These are phyloP conservation scores for Cerceris ruficornis DNA, from an alignment of 2,888 invertebrate genomes.

Conservation along the genomic window DNA sequence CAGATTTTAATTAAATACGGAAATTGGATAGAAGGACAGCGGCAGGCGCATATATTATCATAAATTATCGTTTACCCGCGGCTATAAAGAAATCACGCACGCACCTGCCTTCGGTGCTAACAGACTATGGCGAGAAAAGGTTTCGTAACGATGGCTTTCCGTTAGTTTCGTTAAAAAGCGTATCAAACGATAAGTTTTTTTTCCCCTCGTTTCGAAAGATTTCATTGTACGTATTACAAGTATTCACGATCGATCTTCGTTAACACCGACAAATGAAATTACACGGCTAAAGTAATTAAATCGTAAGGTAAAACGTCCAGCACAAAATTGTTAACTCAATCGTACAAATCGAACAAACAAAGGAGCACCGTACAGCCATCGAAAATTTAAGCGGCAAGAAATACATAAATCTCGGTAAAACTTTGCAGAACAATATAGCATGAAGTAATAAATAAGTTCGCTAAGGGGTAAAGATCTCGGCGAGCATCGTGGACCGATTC, in stretches of 20 bases:
- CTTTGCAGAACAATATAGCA: too few relatives aligned
- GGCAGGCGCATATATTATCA: constrained; percentile 58
- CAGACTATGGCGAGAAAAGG: background rate
- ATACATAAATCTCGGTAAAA: too few relatives aligned
- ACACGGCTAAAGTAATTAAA: too few relatives aligned
- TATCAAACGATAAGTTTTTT: constrained; percentile 19
- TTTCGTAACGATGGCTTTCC: background rate
- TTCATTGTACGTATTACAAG: too few relatives aligned
- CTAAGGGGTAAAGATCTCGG: background rate
- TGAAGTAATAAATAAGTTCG: background rate
- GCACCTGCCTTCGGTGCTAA: constrained; percentile 49
- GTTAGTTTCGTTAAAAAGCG: constrained; percentile 23
- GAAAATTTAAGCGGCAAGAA: too few relatives aligned
- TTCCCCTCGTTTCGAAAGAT: background rate
- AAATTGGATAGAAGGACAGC: constrained; percentile 48
- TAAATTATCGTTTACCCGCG: constrained; percentile 55
- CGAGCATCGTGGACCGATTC: background rate
- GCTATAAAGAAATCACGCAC: constrained; percentile 55
- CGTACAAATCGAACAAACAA: too few relatives aligned
- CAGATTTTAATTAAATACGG: constrained; percentile 57
- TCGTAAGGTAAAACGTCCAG: too few relatives aligned
- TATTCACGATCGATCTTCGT: too few relatives aligned
- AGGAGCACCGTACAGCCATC: too few relatives aligned
- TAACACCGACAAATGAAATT: too few relatives aligned
- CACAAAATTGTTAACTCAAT: too few relatives aligned